Evolutionary conservation across 2,113 vertebrate species (phyloP), one percentile per base, ranked within the genome.

Genomic region (Psittacula cyanocephala): DNA sequence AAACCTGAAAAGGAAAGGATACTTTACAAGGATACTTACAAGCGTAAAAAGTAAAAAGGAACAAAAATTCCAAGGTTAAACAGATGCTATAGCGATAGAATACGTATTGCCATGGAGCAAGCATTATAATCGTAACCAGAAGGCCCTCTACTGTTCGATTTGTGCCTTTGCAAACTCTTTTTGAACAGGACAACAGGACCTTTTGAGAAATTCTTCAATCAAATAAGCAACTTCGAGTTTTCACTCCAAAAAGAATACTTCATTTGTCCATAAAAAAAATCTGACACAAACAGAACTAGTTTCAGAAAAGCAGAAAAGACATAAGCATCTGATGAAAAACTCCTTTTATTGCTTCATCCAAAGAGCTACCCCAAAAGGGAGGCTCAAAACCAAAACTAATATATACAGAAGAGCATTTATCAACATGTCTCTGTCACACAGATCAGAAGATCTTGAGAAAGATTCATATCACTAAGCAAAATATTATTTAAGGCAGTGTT

Each of bases 91-190:
- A 13, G 55, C n/a, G 53, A 25, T 6, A 8, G 39, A 43, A 22
- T 8, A 52, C 0, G 4, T 8, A 5, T 20, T 23, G 23, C 8
- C 44, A 47, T 9, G 0, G 0, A 69, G 17, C 3, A 89, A 29
- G 86, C 9, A 35, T 44, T 71, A 86, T 84, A 81, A 37, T 39
- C 52, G 47, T 60, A 78, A 57, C 17, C 24, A 81, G 69, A 39
- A 55, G 14, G 81, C 93, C 94, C 95, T 87, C 96, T 96, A 67
- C 81, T 95, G 95, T 76, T 91, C 6, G 2, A 22, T 71, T 57
- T 78, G 6, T 20, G 81, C 39, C 20, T 65, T 47, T 49, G 28
- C 62, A 84, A 79, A 29, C 2, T 11, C 43, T 60, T 64, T 86
- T 37, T 28, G 2, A 65, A 33, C 3, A 19, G 9, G 5, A 53